Percentiles rank a stretch among this genome's conserved stretches.
Conservation (phyloP, 1,140 invertebrate genomes). For the Piezodorus guildinii region DNA sequence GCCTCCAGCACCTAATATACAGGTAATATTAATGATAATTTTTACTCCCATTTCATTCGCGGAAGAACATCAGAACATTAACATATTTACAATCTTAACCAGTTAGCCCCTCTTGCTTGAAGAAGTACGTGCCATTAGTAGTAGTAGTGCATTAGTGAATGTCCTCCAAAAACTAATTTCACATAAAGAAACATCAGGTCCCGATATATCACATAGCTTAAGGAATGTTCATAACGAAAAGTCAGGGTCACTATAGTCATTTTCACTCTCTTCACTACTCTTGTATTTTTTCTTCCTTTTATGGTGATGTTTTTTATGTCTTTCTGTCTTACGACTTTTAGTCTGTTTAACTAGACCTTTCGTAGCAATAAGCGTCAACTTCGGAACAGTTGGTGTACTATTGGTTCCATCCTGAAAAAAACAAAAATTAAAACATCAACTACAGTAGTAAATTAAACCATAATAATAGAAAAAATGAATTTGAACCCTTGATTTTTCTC, state of each 20-base stretch:
- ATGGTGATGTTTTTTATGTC: conserved; percentile 55
- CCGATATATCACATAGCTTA: conserved; percentile 13
- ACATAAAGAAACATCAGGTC: conserved; percentile 10
- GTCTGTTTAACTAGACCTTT: conserved; percentile 41
- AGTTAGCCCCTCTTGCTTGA: background rate
- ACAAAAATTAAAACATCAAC: background rate
- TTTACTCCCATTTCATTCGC: too few relatives aligned
- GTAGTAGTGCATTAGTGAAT: background rate
- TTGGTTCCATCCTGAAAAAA: conserved; percentile 29
- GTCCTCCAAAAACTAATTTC: background rate
- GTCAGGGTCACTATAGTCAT: conserved; percentile 57
- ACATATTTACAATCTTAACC: background rate
- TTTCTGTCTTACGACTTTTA: conserved; percentile 41
- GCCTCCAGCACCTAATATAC: conserved; percentile 4
- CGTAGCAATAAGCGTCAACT: conserved; percentile 42
- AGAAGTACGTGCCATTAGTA: background rate
- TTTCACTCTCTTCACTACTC: conserved; percentile 50
- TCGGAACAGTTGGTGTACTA: conserved; percentile 39
- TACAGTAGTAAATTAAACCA: too few relatives aligned
- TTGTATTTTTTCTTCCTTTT: conserved; percentile 48
- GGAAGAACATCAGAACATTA: too few relatives aligned
- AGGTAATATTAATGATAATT: too few relatives aligned
- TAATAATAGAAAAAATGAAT: too few relatives aligned
- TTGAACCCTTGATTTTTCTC: too few relatives aligned
- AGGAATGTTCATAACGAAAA: conserved; percentile 39